Base-by-base conservation (phyloP, 23 tunicate genomes). In the Halocynthia aurantium region DNA sequence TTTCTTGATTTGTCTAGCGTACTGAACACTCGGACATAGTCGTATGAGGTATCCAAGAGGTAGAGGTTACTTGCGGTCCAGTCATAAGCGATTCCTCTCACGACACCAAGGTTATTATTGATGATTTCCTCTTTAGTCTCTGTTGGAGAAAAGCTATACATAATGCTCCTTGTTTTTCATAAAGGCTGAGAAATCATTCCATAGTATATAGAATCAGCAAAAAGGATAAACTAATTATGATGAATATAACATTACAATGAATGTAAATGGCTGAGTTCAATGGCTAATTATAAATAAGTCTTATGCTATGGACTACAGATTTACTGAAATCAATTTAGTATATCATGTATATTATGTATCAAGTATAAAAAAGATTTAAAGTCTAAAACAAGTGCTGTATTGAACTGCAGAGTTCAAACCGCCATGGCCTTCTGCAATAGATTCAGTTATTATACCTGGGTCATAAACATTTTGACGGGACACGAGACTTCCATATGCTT, bases 41-140 rank as follows among this genome's bases (percentile, higher is more conserved):
- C 57, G 55, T 79, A 51, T 6, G 84, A 40, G 10, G 51, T 63
- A 57, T 88, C 95, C 52, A 83, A 44, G 11, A 78, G 15, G 70
- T 88, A 88, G 19, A 88, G 64, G 77, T 88, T 88, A 57, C 71
- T 78, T 8, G 95, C 80, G 5, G 95, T 67, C 86, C 87, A 83
- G 69, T 88, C 95, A 65, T 76, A 71, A 7, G 88, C 84, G 56
- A 84, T 63, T 10, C 80, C 62, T 49, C 95, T 84, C 6, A 88
- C 58, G 8, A 66, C 63, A 12, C 62, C 62, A 6, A 88, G 57
- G 7, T 77, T 67, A 57, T 83, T 88, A 84, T 60, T 83, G 9
- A 88, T 64, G 7, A 88, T 57, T 53, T 88, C 95, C 57, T 83
- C 77, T 5, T 31, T 31, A 31, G 44, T 31, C 1, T 31, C 44